Conservation (phyloP, 1,140 invertebrate species). For the Vanessa tameamea region DNA sequence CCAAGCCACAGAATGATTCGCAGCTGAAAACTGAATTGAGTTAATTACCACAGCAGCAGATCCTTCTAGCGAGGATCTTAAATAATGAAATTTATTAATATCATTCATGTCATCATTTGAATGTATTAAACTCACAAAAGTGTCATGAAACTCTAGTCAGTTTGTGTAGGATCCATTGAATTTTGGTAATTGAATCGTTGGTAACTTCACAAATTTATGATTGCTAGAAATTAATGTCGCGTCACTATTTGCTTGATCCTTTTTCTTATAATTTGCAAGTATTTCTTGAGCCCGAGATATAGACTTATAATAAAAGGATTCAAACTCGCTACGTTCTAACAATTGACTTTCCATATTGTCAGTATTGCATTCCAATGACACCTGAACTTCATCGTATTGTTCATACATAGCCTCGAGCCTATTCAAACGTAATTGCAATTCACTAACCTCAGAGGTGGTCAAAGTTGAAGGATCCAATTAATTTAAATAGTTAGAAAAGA, state of each 20-base stretch:
- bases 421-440: conserved; percentile 33
- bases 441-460: conserved; percentile 3
- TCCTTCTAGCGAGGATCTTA: conserved; percentile 22
- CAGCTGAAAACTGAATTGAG: conserved; percentile 24
- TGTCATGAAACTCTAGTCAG: conserved; percentile 21
- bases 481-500: conserved; percentile 18
- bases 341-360: conserved; percentile 28
- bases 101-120: conserved; percentile 3
- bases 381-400: conserved; percentile 40
- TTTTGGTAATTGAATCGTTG: conserved; percentile 22
- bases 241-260: neutral
- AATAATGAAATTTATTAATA: conserved; percentile 25
- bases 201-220: conserved; percentile 17
- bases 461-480: neutral
- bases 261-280: conserved; percentile 16
- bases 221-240: conserved; percentile 5
- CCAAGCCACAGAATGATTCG: conserved; percentile 32
- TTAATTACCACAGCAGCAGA: conserved; percentile 24
- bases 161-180: conserved; percentile 16
- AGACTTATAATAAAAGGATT: conserved; percentile 31
- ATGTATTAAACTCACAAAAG: conserved; percentile 12
- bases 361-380: conserved; percentile 30
- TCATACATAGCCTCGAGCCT: conserved; percentile 35
- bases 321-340: conserved; percentile 32
- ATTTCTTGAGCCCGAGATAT: conserved; percentile 18